Evolutionary conservation across 2,797 vertebrate genomes (phyloP).

Genomic region (Argya squamiceps): DNA sequence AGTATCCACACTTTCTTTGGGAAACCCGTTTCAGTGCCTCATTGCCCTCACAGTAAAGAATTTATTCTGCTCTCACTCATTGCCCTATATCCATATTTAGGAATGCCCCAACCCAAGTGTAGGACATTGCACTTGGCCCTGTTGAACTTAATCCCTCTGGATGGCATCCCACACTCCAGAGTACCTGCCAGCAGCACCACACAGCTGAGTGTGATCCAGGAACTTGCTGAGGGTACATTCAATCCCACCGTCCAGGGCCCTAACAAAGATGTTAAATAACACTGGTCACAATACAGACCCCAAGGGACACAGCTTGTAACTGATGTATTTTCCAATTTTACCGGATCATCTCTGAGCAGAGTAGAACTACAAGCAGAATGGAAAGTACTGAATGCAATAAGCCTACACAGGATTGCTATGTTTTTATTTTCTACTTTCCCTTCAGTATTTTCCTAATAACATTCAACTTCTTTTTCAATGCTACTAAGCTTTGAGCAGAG

Average conservation of each 20-base stretch:
- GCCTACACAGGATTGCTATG: neutral
- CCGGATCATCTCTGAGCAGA: neutral
- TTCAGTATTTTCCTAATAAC: neutral
- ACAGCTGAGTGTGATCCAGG: accelerated
- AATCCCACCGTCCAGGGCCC: neutral
- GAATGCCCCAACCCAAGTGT: neutral
- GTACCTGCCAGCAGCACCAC: neutral
- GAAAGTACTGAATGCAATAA: neutral
- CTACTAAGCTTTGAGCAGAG: neutral
- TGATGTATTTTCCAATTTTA: neutral
- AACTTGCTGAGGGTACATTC: neutral
- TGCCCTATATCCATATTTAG: neutral
- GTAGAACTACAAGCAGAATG: neutral
- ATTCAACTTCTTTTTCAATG: neutral
- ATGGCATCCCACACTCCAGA: neutral
- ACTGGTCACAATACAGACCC: accelerated
- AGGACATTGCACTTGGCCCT: no score
- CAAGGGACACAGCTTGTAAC: neutral
- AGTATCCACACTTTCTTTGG: neutral
- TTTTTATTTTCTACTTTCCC: neutral
- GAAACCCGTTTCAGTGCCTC: neutral
- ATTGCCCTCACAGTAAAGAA: neutral
- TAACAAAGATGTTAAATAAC: neutral
- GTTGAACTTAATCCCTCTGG: neutral
- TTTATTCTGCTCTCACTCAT: neutral